Evolutionary conservation across 2,113 vertebrate genomes (phyloP).

Genomic region (Alectura lathami): DNA sequence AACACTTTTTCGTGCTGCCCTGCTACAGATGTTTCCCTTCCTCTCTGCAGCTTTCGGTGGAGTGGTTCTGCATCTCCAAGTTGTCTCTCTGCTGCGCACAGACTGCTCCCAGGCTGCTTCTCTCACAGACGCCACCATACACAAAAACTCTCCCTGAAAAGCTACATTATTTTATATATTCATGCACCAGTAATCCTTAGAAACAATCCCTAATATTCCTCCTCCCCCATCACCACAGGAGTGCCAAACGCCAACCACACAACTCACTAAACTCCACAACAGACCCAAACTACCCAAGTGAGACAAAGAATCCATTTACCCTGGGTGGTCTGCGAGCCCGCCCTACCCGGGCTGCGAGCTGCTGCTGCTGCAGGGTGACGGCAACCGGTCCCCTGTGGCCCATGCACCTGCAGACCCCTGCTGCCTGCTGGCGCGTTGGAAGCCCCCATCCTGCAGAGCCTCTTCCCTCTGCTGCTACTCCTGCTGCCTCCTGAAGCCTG

Average conservation of each 20-base stretch:
- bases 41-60: not conserved
- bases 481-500: conserved; percentile 2
- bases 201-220: not conserved
- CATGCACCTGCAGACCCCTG: conserved; percentile 41
- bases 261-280: not conserved
- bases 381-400: not conserved
- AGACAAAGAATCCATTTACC: not conserved
- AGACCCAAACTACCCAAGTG: not conserved
- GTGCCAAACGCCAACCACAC: not conserved
- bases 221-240: not conserved
- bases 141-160: not conserved
- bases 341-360: conserved; percentile 55
- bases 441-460: conserved; percentile 55
- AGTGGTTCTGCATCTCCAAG: not conserved
- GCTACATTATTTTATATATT: not conserved
- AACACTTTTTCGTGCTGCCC: not conserved
- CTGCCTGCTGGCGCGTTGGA: not conserved
- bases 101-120: not conserved
- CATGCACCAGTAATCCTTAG: not conserved
- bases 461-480: conserved; percentile 37
- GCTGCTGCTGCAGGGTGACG: conserved; percentile 36
- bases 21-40: not conserved
- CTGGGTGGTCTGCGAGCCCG: not conserved
- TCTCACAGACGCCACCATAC: not conserved
- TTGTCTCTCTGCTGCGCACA: not conserved